Conservation (phyloP, 2,113 vertebrate species). For the Petrocephalus microphthalmus region DNA sequence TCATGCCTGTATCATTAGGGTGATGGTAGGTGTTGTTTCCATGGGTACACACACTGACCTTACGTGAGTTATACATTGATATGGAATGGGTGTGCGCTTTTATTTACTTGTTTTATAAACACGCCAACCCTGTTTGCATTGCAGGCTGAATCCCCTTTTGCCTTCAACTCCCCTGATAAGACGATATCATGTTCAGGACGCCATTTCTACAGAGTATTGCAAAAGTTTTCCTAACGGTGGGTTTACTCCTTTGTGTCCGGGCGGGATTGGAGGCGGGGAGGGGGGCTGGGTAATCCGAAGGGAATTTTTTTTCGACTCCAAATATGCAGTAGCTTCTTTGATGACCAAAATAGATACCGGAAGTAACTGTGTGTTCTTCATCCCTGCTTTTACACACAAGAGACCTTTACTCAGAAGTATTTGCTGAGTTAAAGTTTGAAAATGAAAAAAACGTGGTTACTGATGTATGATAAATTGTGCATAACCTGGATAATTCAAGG, state of each 20-base stretch:
- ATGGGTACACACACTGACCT: not conserved
- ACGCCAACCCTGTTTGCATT: not conserved
- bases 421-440: constrained; percentile 32
- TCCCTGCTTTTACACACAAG: constrained; percentile 27
- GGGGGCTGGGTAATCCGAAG: constrained; percentile 29
- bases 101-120: not conserved
- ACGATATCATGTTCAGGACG: constrained; percentile 36
- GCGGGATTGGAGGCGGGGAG: not conserved
- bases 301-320: constrained; percentile 32
- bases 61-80: not conserved
- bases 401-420: constrained; percentile 33
- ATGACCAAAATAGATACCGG: constrained; percentile 48
- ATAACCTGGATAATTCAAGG: not conserved
- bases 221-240: constrained; percentile 34
- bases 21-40: not conserved
- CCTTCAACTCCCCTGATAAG: constrained; percentile 30
- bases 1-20: not conserved
- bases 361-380: constrained; percentile 30
- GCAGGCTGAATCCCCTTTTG: not conserved
- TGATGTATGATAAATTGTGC: not conserved
- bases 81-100: not conserved
- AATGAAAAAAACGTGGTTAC: not conserved
- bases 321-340: constrained; percentile 43
- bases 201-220: constrained; percentile 38
- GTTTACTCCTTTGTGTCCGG: constrained; percentile 22